Conservation (phyloP, 2,113 vertebrate genomes). For the Mesembrinibis cayennensis region DNA sequence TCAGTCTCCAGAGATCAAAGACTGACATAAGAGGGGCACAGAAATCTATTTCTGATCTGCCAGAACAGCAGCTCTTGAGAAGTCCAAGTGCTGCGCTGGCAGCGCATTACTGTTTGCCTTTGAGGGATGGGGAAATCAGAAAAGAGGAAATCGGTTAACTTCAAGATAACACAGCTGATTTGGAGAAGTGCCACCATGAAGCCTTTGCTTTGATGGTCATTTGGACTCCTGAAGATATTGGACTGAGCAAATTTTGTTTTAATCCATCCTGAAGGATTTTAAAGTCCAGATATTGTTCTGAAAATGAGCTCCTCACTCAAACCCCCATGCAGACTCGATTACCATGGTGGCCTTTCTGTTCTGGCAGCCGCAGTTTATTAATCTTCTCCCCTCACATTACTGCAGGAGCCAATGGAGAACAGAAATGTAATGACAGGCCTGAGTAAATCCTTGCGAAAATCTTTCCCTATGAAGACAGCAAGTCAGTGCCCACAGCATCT, state of each 20-base stretch:
- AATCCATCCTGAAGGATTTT: not conserved
- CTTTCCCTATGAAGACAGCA: not conserved
- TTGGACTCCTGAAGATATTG: not conserved
- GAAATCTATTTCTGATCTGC: constrained; percentile 45
- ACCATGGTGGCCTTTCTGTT: not conserved
- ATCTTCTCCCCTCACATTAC: not conserved
- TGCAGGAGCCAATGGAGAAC: not conserved
- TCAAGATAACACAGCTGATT: not conserved
- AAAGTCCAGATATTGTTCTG: not conserved
- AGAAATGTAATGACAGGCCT: not conserved
- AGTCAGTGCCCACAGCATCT: not conserved
- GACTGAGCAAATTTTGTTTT: not conserved
- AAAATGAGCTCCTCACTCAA: not conserved
- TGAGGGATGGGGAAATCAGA: not conserved
- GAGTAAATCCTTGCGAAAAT: not conserved
- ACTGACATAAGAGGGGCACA: constrained; percentile 13
- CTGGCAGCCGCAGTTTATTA: not conserved
- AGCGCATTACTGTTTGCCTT: not conserved
- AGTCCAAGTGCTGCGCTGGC: not conserved
- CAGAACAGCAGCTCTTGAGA: constrained; percentile 14
- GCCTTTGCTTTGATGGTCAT: not conserved
- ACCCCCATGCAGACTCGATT: not conserved
- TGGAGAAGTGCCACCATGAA: not conserved
- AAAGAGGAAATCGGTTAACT: not conserved
- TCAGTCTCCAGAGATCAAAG: constrained; percentile 8